Evolutionary conservation across 2,888 invertebrate genomes (phyloP), one percentile per base, ranked within the genome.

Genomic region (Callyntrura guangdongensis): DNA sequence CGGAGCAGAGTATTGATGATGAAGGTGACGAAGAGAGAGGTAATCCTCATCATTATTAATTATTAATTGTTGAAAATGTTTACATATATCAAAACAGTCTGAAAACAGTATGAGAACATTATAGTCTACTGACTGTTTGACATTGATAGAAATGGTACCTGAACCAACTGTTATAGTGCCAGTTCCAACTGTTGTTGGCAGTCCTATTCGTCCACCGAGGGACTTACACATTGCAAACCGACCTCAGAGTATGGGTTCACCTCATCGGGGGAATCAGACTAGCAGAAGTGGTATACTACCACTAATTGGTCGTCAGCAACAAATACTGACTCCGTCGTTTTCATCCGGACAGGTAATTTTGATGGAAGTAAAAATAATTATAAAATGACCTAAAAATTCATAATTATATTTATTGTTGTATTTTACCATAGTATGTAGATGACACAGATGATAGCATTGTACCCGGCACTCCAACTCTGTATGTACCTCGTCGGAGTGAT

Each of bases 401-500:
- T n/a, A n/a, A n/a, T n/a, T n/a, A n/a, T n/a, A n/a, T n/a, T n/a
- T n/a, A n/a, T 22, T 53, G 14, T 72, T 27, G 3, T n/a, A 17
- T 36, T 69, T n/a, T n/a, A n/a, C 27, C 17, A 25, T 36, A 96
- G 49, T 96, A 96, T 91, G 97, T 96, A 94, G 97, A 97, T 93
- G 96, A 96, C 12, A 96, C 96, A 14, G 97, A 97, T 94, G 97
- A 97, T 93, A 96, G 97, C 94, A 98, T 98, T 93, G 98, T 98
- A 49, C 98, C 98, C 17, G 97, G 98, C 89, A 98, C 98, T 12
- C 98, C 98, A 20, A 98, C 98, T 3, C 95, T 98, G 36, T 97
- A 97, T 94, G 97, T 97, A 69, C 98, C 98, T 3, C 95, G 97
- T 91, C 96, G 98, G 91, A 97, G 96, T 91, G 98, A 98, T 95